Percentiles rank a stretch among this genome's conserved stretches.
phyloP scores from a whole-genome alignment of 2,797 vertebrate species.

The Gobionotothen gibberifrons region DNA sequence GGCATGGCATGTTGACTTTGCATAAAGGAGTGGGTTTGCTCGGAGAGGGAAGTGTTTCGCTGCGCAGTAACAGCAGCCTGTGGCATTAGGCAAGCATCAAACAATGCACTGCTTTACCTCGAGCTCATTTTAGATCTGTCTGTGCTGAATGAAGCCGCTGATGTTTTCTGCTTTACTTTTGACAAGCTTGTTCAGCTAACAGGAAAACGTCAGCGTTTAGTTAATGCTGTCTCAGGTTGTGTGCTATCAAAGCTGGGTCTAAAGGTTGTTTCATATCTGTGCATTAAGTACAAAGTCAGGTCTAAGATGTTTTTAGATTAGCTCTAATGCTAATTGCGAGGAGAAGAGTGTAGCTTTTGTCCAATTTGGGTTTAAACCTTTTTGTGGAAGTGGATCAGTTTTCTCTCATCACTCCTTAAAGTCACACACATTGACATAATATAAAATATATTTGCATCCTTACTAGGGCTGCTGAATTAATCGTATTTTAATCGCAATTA shows the following conservation, averaged over 20 bases:
- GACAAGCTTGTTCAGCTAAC: constrained; percentile 16
- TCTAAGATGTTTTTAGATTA: background rate
- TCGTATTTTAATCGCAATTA: too few relatives aligned
- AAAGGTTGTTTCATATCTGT: too few relatives aligned
- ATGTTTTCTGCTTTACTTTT: constrained; percentile 22
- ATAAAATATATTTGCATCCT: background rate
- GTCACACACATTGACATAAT: background rate
- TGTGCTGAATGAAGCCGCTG: constrained; percentile 16
- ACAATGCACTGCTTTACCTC: constrained; percentile 32
- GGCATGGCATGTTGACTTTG: constrained; percentile 9
- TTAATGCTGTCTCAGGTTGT: too few relatives aligned
- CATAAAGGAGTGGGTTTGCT: constrained; percentile 39
- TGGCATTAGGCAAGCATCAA: constrained; percentile 38
- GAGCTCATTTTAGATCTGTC: constrained; percentile 9
- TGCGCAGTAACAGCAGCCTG: constrained; percentile 20
- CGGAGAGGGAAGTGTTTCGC: constrained; percentile 18
- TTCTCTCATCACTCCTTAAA: background rate
- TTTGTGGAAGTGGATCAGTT: background rate
- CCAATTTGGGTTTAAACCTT: background rate
- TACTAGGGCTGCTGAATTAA: too few relatives aligned
- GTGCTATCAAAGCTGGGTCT: too few relatives aligned
- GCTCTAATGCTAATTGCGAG: background rate
- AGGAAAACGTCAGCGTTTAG: background rate
- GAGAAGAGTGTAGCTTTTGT: background rate
- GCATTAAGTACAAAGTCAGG: background rate